Evolutionary conservation across 2,888 invertebrate species (phyloP).

Genomic region (Tetropium fuscum): DNA sequence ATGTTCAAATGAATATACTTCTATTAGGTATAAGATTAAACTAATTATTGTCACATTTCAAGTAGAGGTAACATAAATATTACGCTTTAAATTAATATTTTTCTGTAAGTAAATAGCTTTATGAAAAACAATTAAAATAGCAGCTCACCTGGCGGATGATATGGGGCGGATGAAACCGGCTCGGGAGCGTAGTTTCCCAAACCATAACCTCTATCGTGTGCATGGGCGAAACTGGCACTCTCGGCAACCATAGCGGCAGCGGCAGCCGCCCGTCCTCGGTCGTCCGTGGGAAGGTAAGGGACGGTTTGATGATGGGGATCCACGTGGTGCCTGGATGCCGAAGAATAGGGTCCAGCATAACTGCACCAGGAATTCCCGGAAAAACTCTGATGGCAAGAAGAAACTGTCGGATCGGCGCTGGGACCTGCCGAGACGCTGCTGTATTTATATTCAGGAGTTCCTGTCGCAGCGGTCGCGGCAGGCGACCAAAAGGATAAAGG

Average conservation of each 20-base stretch:
- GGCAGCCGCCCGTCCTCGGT: constrained; percentile 74
- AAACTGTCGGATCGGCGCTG: constrained; percentile 68
- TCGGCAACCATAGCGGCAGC: constrained; percentile 69
- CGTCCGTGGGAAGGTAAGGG: constrained; percentile 79
- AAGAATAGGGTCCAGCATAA: constrained; percentile 71
- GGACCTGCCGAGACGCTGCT: constrained; percentile 66
- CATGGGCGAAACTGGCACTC: constrained; percentile 78
- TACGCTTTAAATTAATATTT: too few species aligned
- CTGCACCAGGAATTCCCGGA: constrained; percentile 80
- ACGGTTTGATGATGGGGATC: constrained; percentile 70
- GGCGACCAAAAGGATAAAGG: constrained; percentile 79
- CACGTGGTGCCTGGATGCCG: constrained; percentile 72
- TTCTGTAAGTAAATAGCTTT: too few species aligned
- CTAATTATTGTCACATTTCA: too few species aligned
- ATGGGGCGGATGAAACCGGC: constrained; percentile 80
- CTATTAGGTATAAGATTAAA: too few species aligned
- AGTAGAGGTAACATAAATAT: too few species aligned
- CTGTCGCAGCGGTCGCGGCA: constrained; percentile 70
- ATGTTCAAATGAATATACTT: too few species aligned
- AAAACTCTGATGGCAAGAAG: constrained; percentile 78
- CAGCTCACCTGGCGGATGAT: constrained; percentile 82
- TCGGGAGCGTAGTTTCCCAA: constrained; percentile 81
- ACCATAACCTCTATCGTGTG: constrained; percentile 73
- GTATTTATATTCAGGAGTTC: constrained; percentile 73
- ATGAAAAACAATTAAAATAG: too few species aligned